Evolutionary conservation across 2,113 vertebrate species (phyloP).

Genomic region (Hippocampus zosterae): DNA sequence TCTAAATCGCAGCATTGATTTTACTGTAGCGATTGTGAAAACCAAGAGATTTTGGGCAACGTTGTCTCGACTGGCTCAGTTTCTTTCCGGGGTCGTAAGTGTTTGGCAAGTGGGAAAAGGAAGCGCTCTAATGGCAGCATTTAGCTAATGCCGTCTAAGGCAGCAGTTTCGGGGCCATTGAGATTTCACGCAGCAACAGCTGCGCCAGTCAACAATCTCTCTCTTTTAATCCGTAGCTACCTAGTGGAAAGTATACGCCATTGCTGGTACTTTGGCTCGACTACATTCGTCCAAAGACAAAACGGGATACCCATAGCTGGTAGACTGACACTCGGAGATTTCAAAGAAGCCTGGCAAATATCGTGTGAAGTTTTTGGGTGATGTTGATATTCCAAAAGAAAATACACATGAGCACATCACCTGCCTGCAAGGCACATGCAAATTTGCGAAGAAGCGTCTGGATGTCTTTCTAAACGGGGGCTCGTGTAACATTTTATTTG

Average conservation of each 20-base stretch:
- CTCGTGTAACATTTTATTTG: too few species aligned
- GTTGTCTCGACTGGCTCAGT: conserved; percentile 3
- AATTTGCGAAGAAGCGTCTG: too few species aligned
- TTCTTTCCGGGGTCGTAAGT: conserved; percentile 7
- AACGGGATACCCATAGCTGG: neutral
- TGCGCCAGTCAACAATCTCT: conserved; percentile 13
- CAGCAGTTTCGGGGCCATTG: conserved; percentile 12
- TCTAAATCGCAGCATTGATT: conserved; percentile 22
- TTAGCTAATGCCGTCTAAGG: conserved; percentile 23
- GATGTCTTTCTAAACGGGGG: too few species aligned
- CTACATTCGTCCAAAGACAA: neutral
- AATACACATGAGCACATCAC: too few species aligned
- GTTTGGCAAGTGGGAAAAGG: conserved; percentile 5
- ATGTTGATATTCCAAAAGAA: too few species aligned
- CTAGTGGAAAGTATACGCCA: neutral
- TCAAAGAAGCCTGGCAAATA: too few species aligned
- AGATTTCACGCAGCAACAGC: conserved; percentile 19
- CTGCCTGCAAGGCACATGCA: too few species aligned
- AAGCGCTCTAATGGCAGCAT: conserved; percentile 19
- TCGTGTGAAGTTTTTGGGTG: too few species aligned
- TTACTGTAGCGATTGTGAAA: conserved; percentile 9
- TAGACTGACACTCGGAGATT: neutral
- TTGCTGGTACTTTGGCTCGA: conserved; percentile 1
- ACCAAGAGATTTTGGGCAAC: conserved; percentile 14
- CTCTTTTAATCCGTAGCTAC: conserved; percentile 1